Base-by-base conservation (phyloP, 2,888 invertebrate species). In the Tenthredo distinguenda region DNA sequence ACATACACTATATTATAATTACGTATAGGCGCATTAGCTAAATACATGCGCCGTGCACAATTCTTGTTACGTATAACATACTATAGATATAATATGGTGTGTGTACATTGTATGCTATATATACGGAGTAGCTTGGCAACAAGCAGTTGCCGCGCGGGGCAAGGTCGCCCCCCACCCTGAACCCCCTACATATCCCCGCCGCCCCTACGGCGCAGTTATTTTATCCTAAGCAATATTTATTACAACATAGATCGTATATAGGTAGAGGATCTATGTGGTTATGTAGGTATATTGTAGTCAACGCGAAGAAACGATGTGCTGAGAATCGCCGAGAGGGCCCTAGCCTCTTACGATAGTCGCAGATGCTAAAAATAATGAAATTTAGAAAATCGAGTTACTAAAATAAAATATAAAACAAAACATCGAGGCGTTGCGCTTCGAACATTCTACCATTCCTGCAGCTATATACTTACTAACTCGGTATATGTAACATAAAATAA, bases 51-150 rank as follows among this genome's bases (percentile, higher is more conserved):
- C 77, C 26, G 71, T 71, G 71, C 34, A 71, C 37, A 71, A 71
- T 71, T 71, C 71, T 71, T n/a, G 50, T 37, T 81, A 62, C 62
- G 40, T 26, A 79, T 15, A 26, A 31, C 58, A 81, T 40, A 81
- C 21, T 18, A 62, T 62, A 81, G 37, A 50, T 62, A 40, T 81
- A 62, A 21, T 50, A 21, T 62, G 58, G 71, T 68, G 58, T 72
- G 68, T 84, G 47, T 84, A 55, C 21, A 26, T 58, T 79, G 68
- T 55, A 84, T 71, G 71, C 89, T 91, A 91, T 91, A 91, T 90
- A 91, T 91, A 91, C 89, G 88, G 87, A 88, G 91, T 92, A 92
- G 91, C 92, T 92, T 92, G 92, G 92, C 92, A 92, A 92, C 92
- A 92, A 92, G 91, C 92, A 89, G 88, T 88, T 90, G 89, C 88